Conservation (phyloP, 2,113 vertebrate species). For the Acrocephalus arundinaceus region DNA sequence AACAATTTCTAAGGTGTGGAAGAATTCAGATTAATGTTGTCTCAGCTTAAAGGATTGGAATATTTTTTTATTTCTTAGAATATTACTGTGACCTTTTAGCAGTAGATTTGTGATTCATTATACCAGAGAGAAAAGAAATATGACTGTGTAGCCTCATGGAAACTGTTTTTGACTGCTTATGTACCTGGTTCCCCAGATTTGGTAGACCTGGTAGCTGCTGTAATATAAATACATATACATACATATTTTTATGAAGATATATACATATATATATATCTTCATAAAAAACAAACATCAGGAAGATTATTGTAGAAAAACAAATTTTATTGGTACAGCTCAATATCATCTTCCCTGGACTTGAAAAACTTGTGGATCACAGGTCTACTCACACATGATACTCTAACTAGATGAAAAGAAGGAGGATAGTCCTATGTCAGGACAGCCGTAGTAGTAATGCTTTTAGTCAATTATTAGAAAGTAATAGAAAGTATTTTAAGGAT, state of each 20-base stretch:
- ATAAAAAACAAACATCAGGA: neutral
- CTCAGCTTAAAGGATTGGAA: neutral
- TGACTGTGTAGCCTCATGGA: neutral
- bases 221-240: neutral
- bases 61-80: neutral
- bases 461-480: neutral
- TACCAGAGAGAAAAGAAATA: neutral
- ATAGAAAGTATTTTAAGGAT: neutral
- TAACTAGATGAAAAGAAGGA: neutral
- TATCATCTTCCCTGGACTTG: neutral
- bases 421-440: neutral
- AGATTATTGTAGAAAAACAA: neutral
- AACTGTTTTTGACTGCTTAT: neutral
- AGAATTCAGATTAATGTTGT: neutral
- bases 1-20: neutral
- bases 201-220: neutral
- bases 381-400: neutral
- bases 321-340: neutral
- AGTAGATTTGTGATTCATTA: neutral
- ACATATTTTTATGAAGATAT: too few species aligned
- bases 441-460: neutral
- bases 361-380: neutral
- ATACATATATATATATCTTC: neutral
- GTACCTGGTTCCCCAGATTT: neutral
- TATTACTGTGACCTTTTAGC: neutral